Evolutionary conservation across 1,140 invertebrate genomes (phyloP), one percentile per base, ranked within the genome.

Genomic region (Neoseiulus cucumeris): DNA sequence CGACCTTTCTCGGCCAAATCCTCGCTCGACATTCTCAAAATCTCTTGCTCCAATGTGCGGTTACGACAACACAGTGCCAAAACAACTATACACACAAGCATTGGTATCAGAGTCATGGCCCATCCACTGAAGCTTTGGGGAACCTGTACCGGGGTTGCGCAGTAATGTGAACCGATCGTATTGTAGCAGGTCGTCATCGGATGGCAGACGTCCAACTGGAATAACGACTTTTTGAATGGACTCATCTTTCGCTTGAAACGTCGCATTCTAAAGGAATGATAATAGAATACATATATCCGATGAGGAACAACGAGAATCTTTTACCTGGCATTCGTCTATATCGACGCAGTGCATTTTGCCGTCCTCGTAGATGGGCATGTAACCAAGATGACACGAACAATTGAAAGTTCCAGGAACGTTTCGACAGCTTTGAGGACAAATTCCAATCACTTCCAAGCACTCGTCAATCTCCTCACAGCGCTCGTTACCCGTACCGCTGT

Each of bases 401-500:
- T 59, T 59, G 51, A 59, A 59, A 9, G 17, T 59, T n/a, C 51
- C 51, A 2, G 51, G 51, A 14, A 59, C 14, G 51, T 59, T 59
- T 17, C 51, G 51, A 9, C 51, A 59, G 6, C 25, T 33, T 9
- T 59, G 51, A 17, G 51, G 51, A 25, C 51, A 59, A 17, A 59
- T 17, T 33, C 51, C 51, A 2, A 59, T 59, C 51, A 59, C 51
- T 59, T 59, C 51, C 9, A 4, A 14, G 22, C 51, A 59, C 33
- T 59, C 51, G 22, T 59, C 51, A 25, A 59, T 59, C 51, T 59
- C 51, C 51, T 59, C n/a, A 25, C 51, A 59, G 22, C 22, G 51
- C 22, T 59, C 33, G 22, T 25, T 14, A 17, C 22, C 22, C 14
- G 25, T 29, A 5, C 22, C 12, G 22, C 22, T 33, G 25, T 33